Evolutionary conservation across 2,113 vertebrate genomes (phyloP).

Genomic region (Vidua macroura): DNA sequence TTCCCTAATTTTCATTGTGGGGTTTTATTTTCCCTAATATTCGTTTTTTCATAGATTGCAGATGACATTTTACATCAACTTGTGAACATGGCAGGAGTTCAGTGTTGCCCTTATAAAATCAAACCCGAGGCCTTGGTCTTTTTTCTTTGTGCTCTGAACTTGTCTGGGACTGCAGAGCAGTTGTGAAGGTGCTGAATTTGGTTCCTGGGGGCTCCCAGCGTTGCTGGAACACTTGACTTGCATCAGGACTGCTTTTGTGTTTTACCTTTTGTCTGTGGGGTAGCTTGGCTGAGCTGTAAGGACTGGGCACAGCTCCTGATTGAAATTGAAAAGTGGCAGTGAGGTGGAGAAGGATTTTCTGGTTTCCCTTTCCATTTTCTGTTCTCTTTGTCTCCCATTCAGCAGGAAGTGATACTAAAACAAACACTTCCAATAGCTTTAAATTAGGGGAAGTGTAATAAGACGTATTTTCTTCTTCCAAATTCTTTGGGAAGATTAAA

Average conservation of each 20-base stretch:
- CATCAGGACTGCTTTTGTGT: not conserved
- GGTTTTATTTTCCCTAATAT: not conserved
- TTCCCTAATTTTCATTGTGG: not conserved
- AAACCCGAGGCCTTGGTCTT: fast-evolving
- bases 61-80: not conserved
- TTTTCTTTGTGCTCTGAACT: not conserved
- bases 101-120: not conserved
- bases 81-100: not conserved
- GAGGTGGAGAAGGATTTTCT: not conserved
- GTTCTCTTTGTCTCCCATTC: not conserved
- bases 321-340: not conserved
- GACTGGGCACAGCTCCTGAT: not conserved
- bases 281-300: not conserved
- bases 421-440: not conserved
- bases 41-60: fast-evolving
- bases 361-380: not conserved
- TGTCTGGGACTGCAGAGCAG: not conserved
- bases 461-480: not conserved
- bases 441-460: not conserved
- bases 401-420: not conserved
- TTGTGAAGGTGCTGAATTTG: not conserved
- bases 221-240: not conserved
- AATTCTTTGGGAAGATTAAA: not conserved
- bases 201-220: fast-evolving
- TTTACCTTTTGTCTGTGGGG: not conserved